These are phyloP conservation scores for Echinarachnius parma DNA, from an alignment of 53 echinoderm and acorn worm genomes.

Conservation along the genomic window DNA sequence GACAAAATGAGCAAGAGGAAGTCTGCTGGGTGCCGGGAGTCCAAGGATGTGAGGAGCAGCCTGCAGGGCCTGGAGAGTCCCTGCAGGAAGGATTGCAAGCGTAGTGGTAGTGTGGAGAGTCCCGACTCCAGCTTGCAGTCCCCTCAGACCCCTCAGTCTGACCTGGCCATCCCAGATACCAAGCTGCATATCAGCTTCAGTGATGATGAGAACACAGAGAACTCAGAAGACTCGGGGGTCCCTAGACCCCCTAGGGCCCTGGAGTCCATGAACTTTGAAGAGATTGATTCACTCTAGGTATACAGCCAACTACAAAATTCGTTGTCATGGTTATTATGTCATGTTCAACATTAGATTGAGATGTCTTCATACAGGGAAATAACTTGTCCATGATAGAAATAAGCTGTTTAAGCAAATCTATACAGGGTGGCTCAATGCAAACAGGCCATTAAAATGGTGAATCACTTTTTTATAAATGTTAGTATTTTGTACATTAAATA, in stretches of 20 bases:
- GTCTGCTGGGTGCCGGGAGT: conserved; percentile 34
- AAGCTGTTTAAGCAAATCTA: too few species aligned
- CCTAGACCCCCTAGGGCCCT: conserved; percentile 82
- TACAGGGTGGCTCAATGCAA: too few species aligned
- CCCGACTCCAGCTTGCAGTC: conserved; percentile 39
- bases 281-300: conserved; percentile 56
- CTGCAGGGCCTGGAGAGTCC: conserved; percentile 10
- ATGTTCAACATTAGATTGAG: too few species aligned
- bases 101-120: conserved; percentile 13
- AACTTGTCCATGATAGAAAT: too few species aligned
- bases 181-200: conserved; percentile 97
- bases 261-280: conserved; percentile 92
- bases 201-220: conserved; percentile 97
- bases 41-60: conserved; percentile 24
- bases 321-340: too few species aligned
- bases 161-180: conserved; percentile 71
- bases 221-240: conserved; percentile 94
- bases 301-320: too few species aligned
- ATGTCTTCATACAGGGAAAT: too few species aligned
- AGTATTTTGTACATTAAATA: too few species aligned
- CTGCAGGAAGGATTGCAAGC: conserved; percentile 26
- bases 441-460: too few species aligned
- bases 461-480: too few species aligned
- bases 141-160: conserved; percentile 32
- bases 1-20: conserved; percentile 20